phyloP scores from a whole-genome alignment of 2,888 invertebrate species.

The Melanophora roralis region DNA sequence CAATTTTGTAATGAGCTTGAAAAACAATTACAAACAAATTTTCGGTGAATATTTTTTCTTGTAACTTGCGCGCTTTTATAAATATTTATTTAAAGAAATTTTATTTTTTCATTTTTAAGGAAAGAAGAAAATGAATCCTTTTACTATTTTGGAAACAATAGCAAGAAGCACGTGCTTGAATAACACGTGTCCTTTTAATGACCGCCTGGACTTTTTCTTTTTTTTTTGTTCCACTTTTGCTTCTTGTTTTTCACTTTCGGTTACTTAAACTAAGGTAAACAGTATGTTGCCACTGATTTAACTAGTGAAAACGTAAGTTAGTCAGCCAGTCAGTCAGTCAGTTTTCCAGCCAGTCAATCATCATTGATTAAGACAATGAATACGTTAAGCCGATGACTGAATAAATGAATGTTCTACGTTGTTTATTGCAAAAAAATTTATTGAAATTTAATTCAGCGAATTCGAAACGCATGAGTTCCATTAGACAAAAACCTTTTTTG shows the following conservation, averaged over 20 bases:
- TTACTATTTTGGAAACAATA: conserved; percentile 38
- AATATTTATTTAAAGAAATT: conserved; percentile 59
- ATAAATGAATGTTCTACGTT: conserved; percentile 16
- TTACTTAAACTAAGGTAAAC: conserved; percentile 47
- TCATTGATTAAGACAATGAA: conserved; percentile 42
- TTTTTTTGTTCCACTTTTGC: conserved; percentile 23
- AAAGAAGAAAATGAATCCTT: conserved; percentile 49
- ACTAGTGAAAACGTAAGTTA: too few species aligned
- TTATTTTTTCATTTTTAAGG: conserved; percentile 14
- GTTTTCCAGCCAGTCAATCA: conserved; percentile 35
- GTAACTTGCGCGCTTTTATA: conserved; percentile 58
- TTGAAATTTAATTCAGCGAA: conserved; percentile 74
- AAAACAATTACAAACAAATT: conserved; percentile 64
- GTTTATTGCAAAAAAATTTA: conserved; percentile 58
- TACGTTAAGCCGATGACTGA: conserved; percentile 41
- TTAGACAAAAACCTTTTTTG: conserved; percentile 71
- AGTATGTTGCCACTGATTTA: conserved; percentile 38
- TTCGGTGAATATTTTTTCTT: conserved; percentile 64
- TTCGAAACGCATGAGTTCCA: conserved; percentile 73
- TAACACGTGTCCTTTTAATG: conserved; percentile 76
- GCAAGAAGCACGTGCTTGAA: conserved; percentile 73
- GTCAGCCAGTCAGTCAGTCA: neutral
- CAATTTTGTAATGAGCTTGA: conserved; percentile 48
- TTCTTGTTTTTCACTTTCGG: conserved; percentile 59
- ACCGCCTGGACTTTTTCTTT: conserved; percentile 66